Evolutionary conservation across 2,113 vertebrate genomes (phyloP), one percentile per base, ranked within the genome.

Genomic region (Rousettus leschenaultii): DNA sequence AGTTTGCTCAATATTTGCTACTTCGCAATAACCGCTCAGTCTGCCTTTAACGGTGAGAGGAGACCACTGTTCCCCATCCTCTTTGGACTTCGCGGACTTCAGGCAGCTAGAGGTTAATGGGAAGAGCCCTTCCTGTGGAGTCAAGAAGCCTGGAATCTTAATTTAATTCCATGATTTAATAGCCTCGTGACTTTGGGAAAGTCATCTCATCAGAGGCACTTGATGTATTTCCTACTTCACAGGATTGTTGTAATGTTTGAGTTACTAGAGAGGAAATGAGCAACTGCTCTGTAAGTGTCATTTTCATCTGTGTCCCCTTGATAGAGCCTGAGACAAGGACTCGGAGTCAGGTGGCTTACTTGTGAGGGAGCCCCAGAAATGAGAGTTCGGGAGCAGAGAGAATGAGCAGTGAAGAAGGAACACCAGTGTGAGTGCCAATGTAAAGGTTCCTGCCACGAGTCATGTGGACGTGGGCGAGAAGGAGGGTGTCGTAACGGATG

Each of bases 351-450:
- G 12, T 63, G 11, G 35, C 14, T 79, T 78, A 10, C 75, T 65
- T 48, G 4, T 9, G 38, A 66, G 71, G 33, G 12, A 19, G 65
- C 73, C 24, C 30, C 35, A 21, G 43, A 82, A 93, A 7, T 22
- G 19, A 28, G 18, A 45, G 30, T 40, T 33, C 48, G 70, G 30
- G 30, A 74, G 6, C 35, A 57, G 24, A 19, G 57, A 53, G 24
- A 21, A 21, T 19, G 30, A 68, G 4, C 1, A 5, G 18, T 48
- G 5, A 65, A 51, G 45, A 28, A 48, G 74, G 40, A 55, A 48
- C n/a, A 66, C 4, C 6, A 9, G 0, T 14, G 7, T 28, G 33
- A 48, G 24, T 2, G 1, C 8, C 26, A 18, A 3, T 0, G 21
- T 15, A 2, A n/a, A 43, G 45, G 11, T 61, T 45, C n/a, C 14